Evolutionary conservation across 2,113 vertebrate genomes (phyloP).

Genomic region (Centropus bengalensis): DNA sequence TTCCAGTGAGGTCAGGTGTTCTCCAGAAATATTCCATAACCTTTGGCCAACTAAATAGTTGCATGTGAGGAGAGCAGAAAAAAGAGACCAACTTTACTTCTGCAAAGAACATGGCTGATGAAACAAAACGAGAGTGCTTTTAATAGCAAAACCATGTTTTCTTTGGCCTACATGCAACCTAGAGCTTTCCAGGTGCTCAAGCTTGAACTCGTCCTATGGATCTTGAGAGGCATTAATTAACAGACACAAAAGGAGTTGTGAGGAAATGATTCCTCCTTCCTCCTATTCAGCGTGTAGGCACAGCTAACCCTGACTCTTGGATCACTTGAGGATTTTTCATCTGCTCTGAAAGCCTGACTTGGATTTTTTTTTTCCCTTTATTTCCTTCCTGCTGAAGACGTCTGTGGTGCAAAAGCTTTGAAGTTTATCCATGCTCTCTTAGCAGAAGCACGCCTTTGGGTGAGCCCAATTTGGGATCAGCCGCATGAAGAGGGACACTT

Average conservation of each 20-base stretch:
- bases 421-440: not conserved
- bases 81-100: not conserved
- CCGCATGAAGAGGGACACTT: fast-evolving
- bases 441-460: not conserved
- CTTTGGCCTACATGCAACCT: conserved; percentile 5
- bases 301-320: not conserved
- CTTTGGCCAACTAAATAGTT: not conserved
- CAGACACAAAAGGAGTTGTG: not conserved
- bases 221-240: not conserved
- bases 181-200: conserved; percentile 21
- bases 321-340: not conserved
- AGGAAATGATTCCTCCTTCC: conserved; percentile 26
- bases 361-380: not conserved
- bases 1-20: not conserved
- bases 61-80: not conserved
- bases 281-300: not conserved
- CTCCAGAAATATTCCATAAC: not conserved
- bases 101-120: not conserved
- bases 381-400: not conserved
- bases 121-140: conserved; percentile 22
- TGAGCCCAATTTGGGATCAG: not conserved
- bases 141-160: conserved; percentile 34
- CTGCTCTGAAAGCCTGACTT: not conserved
- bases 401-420: not conserved
- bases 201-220: not conserved